These are phyloP conservation scores for Globia sparganii DNA, from an alignment of 2,888 invertebrate genomes.

Conservation along the genomic window DNA sequence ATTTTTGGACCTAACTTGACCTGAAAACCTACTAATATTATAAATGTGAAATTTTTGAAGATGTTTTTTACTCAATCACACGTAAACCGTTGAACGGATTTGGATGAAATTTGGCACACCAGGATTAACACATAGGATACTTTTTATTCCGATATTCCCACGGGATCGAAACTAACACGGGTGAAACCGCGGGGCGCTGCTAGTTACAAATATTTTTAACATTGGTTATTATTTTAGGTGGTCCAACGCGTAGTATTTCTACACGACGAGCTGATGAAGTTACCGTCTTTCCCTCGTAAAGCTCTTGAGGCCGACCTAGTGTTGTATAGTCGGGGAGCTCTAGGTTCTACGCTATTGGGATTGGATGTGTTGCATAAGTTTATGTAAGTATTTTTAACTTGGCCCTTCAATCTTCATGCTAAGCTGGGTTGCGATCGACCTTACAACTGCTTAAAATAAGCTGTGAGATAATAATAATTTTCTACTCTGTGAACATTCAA, in stretches of 20 bases:
- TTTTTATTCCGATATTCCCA: too few relatives aligned
- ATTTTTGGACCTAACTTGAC: not conserved
- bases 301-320: conserved; percentile 99
- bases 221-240: conserved; percentile 89
- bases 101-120: too few relatives aligned
- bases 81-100: too few relatives aligned
- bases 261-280: conserved; percentile 99
- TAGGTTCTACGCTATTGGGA: conserved; percentile 97
- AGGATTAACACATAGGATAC: too few relatives aligned
- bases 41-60: too few relatives aligned
- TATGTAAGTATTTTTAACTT: conserved; percentile 88
- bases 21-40: too few relatives aligned
- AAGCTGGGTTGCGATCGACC: not conserved
- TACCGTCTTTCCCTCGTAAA: conserved; percentile 99
- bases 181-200: too few relatives aligned
- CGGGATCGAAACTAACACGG: too few relatives aligned
- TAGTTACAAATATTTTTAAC: not conserved
- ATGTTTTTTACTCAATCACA: too few relatives aligned
- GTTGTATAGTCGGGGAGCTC: conserved; percentile 96
- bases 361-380: conserved; percentile 99
- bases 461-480: not conserved
- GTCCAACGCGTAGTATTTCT: conserved; percentile 99
- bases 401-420: not conserved
- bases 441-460: not conserved
- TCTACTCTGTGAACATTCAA: not conserved